phyloP scores from a whole-genome alignment of 1,140 invertebrate genomes.

The Monomorium pharaonis region DNA sequence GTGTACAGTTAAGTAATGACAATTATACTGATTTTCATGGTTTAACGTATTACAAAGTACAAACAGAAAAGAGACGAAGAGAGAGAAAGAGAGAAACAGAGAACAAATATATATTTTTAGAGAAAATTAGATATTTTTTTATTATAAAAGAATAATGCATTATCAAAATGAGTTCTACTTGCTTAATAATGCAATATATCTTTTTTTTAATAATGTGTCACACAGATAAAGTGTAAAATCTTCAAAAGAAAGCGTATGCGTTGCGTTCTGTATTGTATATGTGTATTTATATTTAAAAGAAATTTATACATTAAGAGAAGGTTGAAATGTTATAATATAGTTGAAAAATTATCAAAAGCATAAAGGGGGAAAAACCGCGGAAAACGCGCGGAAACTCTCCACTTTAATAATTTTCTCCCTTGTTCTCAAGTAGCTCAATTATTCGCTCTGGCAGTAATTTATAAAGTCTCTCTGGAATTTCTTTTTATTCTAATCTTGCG shows the following conservation, averaged over 20 bases:
- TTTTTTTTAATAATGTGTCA: not conserved
- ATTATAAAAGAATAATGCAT: too few relatives aligned
- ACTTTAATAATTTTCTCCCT: constrained; percentile 37
- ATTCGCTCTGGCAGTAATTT: constrained; percentile 27
- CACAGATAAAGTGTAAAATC: not conserved
- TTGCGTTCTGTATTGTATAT: not conserved
- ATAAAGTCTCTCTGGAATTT: constrained; percentile 23
- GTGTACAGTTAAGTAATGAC: not conserved
- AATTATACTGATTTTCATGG: not conserved
- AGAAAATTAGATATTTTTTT: not conserved
- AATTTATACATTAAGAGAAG: not conserved
- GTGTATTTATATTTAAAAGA: not conserved
- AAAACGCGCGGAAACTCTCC: constrained; percentile 3
- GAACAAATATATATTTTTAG: not conserved
- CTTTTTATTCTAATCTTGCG: constrained; percentile 12
- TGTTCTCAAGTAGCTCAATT: constrained; percentile 44
- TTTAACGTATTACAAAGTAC: not conserved
- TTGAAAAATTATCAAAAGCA: constrained; percentile 13
- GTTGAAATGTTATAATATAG: not conserved
- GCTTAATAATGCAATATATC: not conserved
- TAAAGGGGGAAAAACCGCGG: not conserved
- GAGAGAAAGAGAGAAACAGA: not conserved
- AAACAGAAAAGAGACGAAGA: not conserved
- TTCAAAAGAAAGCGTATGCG: not conserved
- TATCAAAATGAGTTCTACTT: too few relatives aligned